Base-by-base conservation (phyloP, 2,888 invertebrate genomes). In the Campoletis raptor region DNA sequence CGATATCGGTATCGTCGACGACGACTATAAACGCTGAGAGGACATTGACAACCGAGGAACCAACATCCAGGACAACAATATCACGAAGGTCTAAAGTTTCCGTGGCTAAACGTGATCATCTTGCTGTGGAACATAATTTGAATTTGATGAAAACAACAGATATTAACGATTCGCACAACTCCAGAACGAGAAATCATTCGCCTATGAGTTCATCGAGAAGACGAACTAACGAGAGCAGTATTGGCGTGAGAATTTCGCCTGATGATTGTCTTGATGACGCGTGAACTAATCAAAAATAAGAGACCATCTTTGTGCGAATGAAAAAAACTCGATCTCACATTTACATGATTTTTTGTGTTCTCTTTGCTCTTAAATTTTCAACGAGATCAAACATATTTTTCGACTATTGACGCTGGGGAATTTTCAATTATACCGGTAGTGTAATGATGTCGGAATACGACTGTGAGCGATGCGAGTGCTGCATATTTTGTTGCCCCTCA, bases 261-360 rank as follows among this genome's bases (percentile, higher is more conserved):
- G 91, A 91, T 42, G 90, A 91, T 66, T 91, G 91, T 61, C 82
- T 89, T 66, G 87, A 87, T 36, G 90, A 91, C 73, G 90, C 90
- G 69, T 91, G 91, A 91, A 64, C 52, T 24, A 40, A 10, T 24
- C 18, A 8, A 77, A 74, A 69, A 64, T 15, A 24, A 8, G 15
- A 37, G 10, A 78, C 52, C 52, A 45, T 48, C 54, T 18, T 48
- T 52, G 37, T 52, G 48, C 30, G 24, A 7, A 52, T 36, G 80
- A 24, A 48, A 24, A 73, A 3, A 67, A 61, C 36, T 40, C 42
- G 64, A 76, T 81, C 61, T 36, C 24, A 37, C 57, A 21, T 57
- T 45, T 66, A 24, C 12, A 48, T 73, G 52, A 30, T 21, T 54
- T 57, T 3, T 54, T 81, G 36, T 64, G 24, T 30, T 48, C 57